Evolutionary conservation across 2,888 invertebrate genomes (phyloP).

Genomic region (Pseudanteris insignis): DNA sequence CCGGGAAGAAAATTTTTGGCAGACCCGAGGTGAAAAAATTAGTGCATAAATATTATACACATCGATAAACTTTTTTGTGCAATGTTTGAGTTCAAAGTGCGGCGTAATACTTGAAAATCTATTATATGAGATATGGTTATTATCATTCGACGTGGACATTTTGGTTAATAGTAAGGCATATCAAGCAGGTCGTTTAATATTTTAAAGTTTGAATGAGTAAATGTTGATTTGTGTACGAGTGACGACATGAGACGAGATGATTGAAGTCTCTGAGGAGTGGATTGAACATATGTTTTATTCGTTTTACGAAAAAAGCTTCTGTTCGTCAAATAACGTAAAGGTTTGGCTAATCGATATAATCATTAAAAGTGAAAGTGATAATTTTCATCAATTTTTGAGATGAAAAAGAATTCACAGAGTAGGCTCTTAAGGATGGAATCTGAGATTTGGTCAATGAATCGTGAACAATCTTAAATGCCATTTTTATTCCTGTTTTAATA

Average conservation of each 20-base stretch:
- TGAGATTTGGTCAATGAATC: slow-evolving; percentile 9
- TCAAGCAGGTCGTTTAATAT: slow-evolving; percentile 32
- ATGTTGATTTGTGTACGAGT: slow-evolving; percentile 6
- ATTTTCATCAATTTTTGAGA: too few species aligned
- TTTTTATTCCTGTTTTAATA: too few species aligned
- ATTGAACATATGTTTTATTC: background rate
- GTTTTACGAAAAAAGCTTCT: too few species aligned
- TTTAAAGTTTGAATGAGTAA: slow-evolving; percentile 14
- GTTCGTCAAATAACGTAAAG: too few species aligned
- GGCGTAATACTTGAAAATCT: slow-evolving; percentile 15
- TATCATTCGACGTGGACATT: slow-evolving; percentile 12
- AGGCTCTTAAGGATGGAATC: slow-evolving; percentile 4
- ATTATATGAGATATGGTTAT: slow-evolving; percentile 31
- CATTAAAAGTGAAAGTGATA: too few species aligned
- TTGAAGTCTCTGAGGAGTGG: slow-evolving; percentile 10
- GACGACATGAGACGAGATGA: slow-evolving; percentile 2
- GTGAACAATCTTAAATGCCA: background rate
- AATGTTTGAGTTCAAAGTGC: slow-evolving; percentile 36
- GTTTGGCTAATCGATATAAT: background rate
- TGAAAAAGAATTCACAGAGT: slow-evolving; percentile 36
- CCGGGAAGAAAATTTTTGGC: slow-evolving; percentile 1
- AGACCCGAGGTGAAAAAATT: slow-evolving; percentile 5
- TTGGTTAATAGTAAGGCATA: slow-evolving; percentile 33
- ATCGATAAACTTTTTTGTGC: slow-evolving; percentile 32
- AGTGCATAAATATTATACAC: slow-evolving; percentile 12